Evolutionary conservation across 1,140 invertebrate genomes (phyloP), one percentile per base, ranked within the genome.

Genomic region (Panagrolaimus sp.): DNA sequence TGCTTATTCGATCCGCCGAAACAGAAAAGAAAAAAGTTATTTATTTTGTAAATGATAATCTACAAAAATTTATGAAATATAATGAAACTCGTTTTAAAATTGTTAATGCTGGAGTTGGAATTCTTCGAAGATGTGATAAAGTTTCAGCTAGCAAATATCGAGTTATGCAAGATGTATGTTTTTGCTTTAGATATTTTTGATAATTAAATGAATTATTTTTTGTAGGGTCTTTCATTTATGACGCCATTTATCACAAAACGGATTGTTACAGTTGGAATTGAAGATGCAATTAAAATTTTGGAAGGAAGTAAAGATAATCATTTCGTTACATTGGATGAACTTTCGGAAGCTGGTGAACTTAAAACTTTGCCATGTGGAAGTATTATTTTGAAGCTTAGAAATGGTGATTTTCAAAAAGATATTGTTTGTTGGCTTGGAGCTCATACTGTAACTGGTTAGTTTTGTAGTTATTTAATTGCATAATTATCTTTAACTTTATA

Each of bases 41-140:
- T 14, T 81, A 82, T 67, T 82, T 69, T 61, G 81, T 80, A 5
- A 81, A 81, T 64, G 74, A 76, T 61, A 69, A 61, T 14, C 47
- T 81, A 7, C 77, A 72, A 14, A 61, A 80, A n/a, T 83, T 81
- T 42, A 48, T 78, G 14, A 57, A 69, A 44, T 57, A n/a, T 16
- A 47, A 45, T 31, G 80, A 76, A 48, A 51, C 11, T 7, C 73
- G 76, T n/a, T 74, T 76, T 46, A 63, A 71, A 38, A 46, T 76
- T 44, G 77, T 76, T 13, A 75, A 78, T 63, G 65, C 67, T 9
- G 62, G 53, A 4, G 27, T 57, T 42, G 61, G 63, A n/a, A 51
- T 74, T 43, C 38, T 74, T 25, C 57, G 65, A 20, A 47, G 61
- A 8, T 48, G 76, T 42, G 76, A 78, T 11, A 76, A 79, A 62